Conservation (phyloP, 35 echinoderm and acorn worm species). For the Holothuria glaberrima region DNA sequence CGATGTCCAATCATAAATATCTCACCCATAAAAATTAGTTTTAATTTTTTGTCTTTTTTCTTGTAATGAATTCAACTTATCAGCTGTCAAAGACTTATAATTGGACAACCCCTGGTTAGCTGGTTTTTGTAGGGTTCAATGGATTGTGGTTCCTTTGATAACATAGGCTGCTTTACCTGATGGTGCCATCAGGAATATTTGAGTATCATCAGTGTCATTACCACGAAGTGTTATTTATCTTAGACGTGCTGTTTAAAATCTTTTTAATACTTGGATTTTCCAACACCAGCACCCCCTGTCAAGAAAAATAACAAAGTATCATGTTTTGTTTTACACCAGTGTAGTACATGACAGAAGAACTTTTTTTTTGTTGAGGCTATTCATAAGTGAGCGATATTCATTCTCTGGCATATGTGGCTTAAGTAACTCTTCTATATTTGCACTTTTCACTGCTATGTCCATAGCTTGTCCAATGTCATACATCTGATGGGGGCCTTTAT, state of each 20-base stretch:
- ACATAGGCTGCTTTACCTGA: constrained; percentile 46
- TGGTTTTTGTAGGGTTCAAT: not conserved
- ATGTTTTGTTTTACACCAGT: too few species aligned
- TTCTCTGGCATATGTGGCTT: constrained; percentile 18
- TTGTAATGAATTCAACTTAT: too few species aligned
- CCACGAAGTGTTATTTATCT: constrained; percentile 11
- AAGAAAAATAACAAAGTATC: constrained; percentile 59
- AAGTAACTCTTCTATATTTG: constrained; percentile 19
- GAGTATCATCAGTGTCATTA: not conserved
- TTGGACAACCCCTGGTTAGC: too few species aligned
- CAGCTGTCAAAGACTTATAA: too few species aligned
- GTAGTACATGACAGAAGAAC: constrained; percentile 56
- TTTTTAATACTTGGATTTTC: constrained; percentile 65
- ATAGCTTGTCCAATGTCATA: constrained; percentile 69
- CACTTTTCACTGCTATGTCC: constrained; percentile 26
- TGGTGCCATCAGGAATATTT: constrained; percentile 6
- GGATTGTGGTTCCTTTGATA: not conserved
- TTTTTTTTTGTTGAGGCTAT: constrained; percentile 48
- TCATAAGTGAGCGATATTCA: constrained; percentile 16
- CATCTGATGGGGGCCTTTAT: not conserved
- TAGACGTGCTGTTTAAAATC: constrained; percentile 43
- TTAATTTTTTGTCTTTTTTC: too few species aligned
- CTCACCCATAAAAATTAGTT: constrained; percentile 41
- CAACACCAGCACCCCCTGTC: constrained; percentile 72
- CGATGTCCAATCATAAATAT: constrained; percentile 17